Percentiles rank a stretch among this genome's conserved stretches.
Evolutionary conservation across 2,113 vertebrate species (phyloP).

Genomic region (Craseonycteris thonglongyai): DNA sequence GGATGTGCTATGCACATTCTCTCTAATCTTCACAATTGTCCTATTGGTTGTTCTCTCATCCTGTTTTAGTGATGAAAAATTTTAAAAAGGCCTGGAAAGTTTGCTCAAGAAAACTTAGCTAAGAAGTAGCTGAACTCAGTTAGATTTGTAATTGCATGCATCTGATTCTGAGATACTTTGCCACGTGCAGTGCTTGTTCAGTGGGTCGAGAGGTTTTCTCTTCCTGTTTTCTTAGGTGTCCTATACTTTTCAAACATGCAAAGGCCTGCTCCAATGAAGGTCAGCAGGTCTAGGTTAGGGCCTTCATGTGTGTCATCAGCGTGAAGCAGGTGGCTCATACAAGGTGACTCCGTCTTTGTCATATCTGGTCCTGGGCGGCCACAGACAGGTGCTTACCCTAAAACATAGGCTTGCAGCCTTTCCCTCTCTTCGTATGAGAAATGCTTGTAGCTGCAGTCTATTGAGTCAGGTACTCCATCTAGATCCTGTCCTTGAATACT

Average conservation of each 20-base stretch:
- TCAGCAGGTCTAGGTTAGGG: background rate
- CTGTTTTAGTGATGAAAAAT: background rate
- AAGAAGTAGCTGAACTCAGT: background rate
- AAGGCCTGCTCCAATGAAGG: background rate
- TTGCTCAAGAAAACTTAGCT: background rate
- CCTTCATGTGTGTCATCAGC: background rate
- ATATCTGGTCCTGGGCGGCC: background rate
- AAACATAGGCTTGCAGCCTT: background rate
- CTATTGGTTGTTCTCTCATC: background rate
- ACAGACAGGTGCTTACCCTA: background rate
- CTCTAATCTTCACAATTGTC: background rate
- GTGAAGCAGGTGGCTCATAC: too few relatives aligned
- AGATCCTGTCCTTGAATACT: constrained; percentile 18
- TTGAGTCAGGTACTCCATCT: background rate
- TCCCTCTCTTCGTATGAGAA: background rate
- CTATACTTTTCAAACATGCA: background rate
- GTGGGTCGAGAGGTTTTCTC: background rate
- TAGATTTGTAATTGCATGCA: background rate
- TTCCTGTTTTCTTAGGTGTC: background rate
- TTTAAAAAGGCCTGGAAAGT: background rate
- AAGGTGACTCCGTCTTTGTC: background rate
- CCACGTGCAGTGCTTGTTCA: background rate
- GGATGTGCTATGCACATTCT: background rate
- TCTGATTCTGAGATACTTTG: background rate
- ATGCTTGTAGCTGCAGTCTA: background rate